Evolutionary conservation across 1,140 invertebrate species (phyloP), one percentile per base, ranked within the genome.

Genomic region (Temnothorax curvispinosus): DNA sequence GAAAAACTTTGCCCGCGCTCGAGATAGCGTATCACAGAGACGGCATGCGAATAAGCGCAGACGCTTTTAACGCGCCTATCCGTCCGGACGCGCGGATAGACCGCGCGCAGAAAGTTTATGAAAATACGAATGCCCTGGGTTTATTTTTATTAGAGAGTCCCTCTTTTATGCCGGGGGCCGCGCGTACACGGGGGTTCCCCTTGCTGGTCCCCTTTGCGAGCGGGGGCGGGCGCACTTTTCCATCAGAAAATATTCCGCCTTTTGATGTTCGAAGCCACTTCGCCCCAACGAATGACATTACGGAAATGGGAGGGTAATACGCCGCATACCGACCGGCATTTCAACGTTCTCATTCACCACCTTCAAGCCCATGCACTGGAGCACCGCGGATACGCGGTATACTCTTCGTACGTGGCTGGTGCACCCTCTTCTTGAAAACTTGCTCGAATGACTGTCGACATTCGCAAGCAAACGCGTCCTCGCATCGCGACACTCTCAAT

Each of bases 201-300:
- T 81, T 76, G 67, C 85, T 27, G 54, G 38, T 47, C 50, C 32
- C n/a, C 21, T 75, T 32, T 50, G 47, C 89, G 52, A 65, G 41
- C 65, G 41, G 71, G 69, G 54, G 54, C 78, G 69, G 82, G 74
- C 56, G 67, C 67, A 81, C 87, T 87, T 88, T 91, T 91, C 91
- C 92, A 92, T 91, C 90, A 91, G 87, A 71, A 91, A 91, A 92
- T 92, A 93, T 91, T 89, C 86, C 75, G 50, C 88, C 91, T 88
- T 93, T 93, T 93, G 92, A 93, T 93, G 90, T 90, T 91, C 89
- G 89, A 92, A 92, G 91, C 82, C 87, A 92, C 89, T 91, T 92
- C 88, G 82, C 77, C 77, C 32, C 32, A 80, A 71, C 47, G 87
- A 92, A 92, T 87, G 91, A 92, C 89, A 92, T 92, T 92, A 92